Conservation (phyloP, 2,113 vertebrate species). For the Silurus meridionalis region DNA sequence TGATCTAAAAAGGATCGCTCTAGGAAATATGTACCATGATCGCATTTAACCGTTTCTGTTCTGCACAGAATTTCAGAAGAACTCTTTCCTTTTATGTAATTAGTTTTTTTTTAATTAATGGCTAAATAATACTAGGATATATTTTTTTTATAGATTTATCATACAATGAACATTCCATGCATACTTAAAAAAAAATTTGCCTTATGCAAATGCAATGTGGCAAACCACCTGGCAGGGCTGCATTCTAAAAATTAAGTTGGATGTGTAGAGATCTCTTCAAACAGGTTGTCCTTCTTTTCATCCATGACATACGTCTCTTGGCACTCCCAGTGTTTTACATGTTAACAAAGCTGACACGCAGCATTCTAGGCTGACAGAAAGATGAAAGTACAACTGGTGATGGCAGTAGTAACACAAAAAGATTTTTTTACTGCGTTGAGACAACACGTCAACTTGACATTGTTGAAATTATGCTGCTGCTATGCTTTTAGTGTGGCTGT, state of each 20-base stretch:
- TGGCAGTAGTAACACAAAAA: not conserved
- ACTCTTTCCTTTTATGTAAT: not conserved
- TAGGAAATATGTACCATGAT: not conserved
- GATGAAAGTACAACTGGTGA: not conserved
- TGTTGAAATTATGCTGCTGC: not conserved
- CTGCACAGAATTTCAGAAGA: not conserved
- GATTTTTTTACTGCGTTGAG: not conserved
- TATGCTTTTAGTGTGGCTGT: too few relatives aligned
- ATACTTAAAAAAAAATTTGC: not conserved
- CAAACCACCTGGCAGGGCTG: not conserved
- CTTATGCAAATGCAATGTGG: not conserved
- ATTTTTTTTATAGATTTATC: not conserved
- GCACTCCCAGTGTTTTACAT: not conserved
- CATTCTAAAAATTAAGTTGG: not conserved
- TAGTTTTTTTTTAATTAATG: not conserved
- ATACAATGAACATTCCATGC: not conserved
- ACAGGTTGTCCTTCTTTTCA: not conserved
- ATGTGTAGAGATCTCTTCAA: not conserved
- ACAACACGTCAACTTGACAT: not conserved
- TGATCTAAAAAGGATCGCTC: not conserved
- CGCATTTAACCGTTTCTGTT: too few relatives aligned
- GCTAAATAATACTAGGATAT: too few relatives aligned
- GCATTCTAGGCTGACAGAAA: not conserved
- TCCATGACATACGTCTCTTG: not conserved
- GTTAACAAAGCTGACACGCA: not conserved